Conservation (phyloP, 2,888 invertebrate species). For the Aphrophora alni region DNA sequence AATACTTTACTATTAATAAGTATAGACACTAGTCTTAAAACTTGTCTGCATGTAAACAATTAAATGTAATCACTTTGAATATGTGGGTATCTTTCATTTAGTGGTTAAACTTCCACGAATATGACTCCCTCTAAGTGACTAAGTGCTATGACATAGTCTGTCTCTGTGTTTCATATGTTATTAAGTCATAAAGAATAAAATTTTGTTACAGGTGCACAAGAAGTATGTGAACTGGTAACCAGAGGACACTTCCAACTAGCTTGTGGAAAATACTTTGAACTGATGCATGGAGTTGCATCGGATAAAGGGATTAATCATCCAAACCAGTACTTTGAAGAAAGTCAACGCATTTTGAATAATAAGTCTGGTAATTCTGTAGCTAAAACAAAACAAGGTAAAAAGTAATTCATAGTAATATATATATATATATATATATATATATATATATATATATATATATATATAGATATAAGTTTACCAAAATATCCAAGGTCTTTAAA, state of each 20-base stretch:
- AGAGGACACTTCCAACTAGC: conserved; percentile 88
- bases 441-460: neutral
- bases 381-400: neutral
- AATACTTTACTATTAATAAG: too few relatives aligned
- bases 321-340: conserved; percentile 89
- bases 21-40: too few relatives aligned
- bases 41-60: too few relatives aligned
- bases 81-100: too few relatives aligned
- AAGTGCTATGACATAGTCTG: too few relatives aligned
- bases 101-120: too few relatives aligned
- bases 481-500: neutral
- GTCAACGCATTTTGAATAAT: conserved; percentile 62
- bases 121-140: too few relatives aligned
- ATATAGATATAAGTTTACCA: too few relatives aligned
- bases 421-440: neutral
- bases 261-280: conserved; percentile 76
- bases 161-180: too few relatives aligned
- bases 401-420: neutral
- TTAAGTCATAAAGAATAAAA: too few relatives aligned
- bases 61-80: too few relatives aligned
- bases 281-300: conserved; percentile 45
- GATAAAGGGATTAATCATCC: conserved; percentile 84
- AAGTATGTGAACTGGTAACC: conserved; percentile 74
- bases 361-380: conserved; percentile 11
- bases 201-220: conserved; percentile 66